These are phyloP conservation scores for Candoia aspera DNA, from an alignment of 2,113 vertebrate species.

Conservation along the genomic window DNA sequence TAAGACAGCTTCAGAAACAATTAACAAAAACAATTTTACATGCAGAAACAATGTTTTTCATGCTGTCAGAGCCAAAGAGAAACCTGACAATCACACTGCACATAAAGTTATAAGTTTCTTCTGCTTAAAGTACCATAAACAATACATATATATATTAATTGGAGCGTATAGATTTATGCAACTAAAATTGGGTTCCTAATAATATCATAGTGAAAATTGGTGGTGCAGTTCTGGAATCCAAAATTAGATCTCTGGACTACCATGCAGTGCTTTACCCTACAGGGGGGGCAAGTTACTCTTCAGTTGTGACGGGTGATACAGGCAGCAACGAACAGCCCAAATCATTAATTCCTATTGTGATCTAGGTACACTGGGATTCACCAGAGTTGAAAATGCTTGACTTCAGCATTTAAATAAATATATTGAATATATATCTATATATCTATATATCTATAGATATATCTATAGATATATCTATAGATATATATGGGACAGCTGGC, in stretches of 20 bases:
- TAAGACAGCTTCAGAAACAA: conserved; percentile 29
- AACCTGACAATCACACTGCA: not conserved
- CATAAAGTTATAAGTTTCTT: not conserved
- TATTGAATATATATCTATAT: not conserved
- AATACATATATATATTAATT: not conserved
- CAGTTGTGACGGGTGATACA: not conserved
- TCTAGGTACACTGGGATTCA: not conserved
- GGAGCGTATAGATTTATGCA: not conserved
- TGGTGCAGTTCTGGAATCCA: not conserved
- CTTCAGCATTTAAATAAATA: not conserved
- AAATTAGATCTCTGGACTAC: not conserved
- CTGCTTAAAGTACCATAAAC: not conserved
- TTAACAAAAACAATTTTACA: not conserved
- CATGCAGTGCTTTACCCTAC: not conserved
- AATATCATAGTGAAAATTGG: not conserved
- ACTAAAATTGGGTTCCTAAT: not conserved
- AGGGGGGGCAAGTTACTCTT: not conserved
- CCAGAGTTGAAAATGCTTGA: not conserved
- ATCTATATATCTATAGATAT: too few relatives aligned
- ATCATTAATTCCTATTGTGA: not conserved
- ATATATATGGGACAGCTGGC: not conserved
- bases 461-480: too few relatives aligned
- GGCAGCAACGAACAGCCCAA: not conserved
- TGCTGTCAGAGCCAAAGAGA: not conserved
- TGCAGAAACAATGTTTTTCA: not conserved